Base-by-base conservation (phyloP, 2,888 invertebrate genomes). In the Drosophila meridionalis region DNA sequence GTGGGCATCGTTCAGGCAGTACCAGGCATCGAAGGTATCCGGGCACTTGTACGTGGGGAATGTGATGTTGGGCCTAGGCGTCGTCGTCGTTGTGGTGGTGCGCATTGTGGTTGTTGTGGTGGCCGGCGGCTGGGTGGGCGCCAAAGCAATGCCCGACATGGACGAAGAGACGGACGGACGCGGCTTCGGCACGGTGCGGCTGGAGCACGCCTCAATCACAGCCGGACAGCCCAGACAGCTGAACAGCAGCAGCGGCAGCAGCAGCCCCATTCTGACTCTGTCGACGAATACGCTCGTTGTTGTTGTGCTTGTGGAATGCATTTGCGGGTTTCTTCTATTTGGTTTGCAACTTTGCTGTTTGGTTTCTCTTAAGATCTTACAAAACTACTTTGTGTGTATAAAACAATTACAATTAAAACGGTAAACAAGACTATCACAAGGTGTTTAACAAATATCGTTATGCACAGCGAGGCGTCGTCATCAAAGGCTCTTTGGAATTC, bases 31-130 rank as follows among this genome's bases (percentile, higher is more conserved):
- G 94, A 98, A 98, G 92, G 96, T 96, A 87, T 96, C 96, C 93
- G 98, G 97, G 94, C 98, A 98, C 94, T 96, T 96, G 95, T 97
- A 98, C 93, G 97, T 97, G 94, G 97, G 97, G 96, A 98, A 98
- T 95, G 98, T 98, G 94, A 98, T 97, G 95, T 98, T 98, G 92
- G 98, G 97, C 92, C 98, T 95, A 92, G 96, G 95, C 92, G 97
- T 96, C 89, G 97, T 96, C 93, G 96, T 95, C 95, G 92, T 83
- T 59, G 90, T 91, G 95, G 96, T 95, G 56, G 92, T 90, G 95
- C 96, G 82, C 56, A 90, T 77, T 80, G 95, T 95, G 88, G 96
- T 82, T 20, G 43, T 80, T 50, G 81, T 78, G 63, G 76, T 65
- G 0, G 82, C 53, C 4, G 85, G 78, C 4, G 82, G 69, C 57